These are phyloP conservation scores for Nipponia nippon DNA, from an alignment of 2,113 vertebrate species.

Conservation along the genomic window DNA sequence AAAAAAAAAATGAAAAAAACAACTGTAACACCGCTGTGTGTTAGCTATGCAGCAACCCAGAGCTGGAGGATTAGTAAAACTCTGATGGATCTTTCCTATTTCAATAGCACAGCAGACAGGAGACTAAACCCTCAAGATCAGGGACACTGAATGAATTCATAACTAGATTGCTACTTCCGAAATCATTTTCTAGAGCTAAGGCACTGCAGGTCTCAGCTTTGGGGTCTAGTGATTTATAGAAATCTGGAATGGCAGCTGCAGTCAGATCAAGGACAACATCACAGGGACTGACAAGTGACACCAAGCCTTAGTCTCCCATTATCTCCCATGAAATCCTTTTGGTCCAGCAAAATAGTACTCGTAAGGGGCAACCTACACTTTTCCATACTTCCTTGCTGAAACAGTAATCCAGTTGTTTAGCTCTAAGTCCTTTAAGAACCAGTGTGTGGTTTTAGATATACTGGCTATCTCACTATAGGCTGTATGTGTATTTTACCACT, in stretches of 20 bases:
- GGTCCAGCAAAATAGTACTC: background rate
- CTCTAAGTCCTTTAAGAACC: background rate
- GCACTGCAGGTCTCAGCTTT: background rate
- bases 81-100: background rate
- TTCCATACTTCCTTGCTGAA: background rate
- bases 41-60: background rate
- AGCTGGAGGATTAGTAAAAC: background rate
- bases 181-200: background rate
- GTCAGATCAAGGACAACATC: background rate
- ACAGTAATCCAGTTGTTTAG: background rate
- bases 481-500: background rate
- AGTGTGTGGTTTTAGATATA: background rate
- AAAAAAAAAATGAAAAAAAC: too few species aligned
- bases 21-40: fast-evolving
- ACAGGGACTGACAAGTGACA: background rate
- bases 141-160: background rate
- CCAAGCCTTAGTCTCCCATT: background rate
- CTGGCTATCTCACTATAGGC: background rate
- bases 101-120: background rate
- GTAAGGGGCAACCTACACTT: background rate
- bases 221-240: background rate
- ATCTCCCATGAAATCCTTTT: background rate
- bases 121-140: background rate
- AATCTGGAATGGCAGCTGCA: background rate
- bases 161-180: background rate